Conservation (phyloP, 2,888 invertebrate species). For the Dasypolia templi region DNA sequence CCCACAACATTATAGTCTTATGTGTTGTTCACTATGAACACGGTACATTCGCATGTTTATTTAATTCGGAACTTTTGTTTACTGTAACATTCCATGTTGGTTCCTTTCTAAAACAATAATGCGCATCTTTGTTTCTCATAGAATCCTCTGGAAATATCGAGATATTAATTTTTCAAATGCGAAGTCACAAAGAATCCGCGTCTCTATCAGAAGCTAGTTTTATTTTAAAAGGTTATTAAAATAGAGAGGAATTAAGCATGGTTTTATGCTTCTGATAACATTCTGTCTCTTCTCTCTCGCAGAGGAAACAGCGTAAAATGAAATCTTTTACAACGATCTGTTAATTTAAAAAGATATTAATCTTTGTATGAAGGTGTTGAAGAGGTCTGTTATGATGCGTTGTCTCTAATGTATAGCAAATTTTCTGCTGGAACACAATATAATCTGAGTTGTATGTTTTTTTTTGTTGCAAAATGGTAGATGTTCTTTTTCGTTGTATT, state of each 20-base stretch:
- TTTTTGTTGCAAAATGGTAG: not conserved
- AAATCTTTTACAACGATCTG: constrained; percentile 58
- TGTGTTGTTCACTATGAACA: too few species aligned
- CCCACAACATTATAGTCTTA: not conserved
- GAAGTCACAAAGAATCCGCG: not conserved
- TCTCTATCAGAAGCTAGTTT: constrained; percentile 15
- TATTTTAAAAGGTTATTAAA: constrained; percentile 39
- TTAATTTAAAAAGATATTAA: constrained; percentile 59
- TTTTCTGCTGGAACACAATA: constrained; percentile 2
- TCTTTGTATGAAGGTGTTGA: constrained; percentile 37
- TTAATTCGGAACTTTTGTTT: too few species aligned
- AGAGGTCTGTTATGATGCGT: constrained; percentile 29
- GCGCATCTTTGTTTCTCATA: not conserved
- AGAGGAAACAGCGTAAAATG: constrained; percentile 50
- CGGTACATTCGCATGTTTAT: not conserved
- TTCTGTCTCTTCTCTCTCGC: constrained; percentile 29
- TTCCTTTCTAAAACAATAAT: not conserved
- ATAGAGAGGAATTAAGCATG: constrained; percentile 40
- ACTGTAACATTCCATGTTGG: too few species aligned
- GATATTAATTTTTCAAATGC: not conserved
- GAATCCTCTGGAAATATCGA: not conserved
- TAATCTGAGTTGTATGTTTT: not conserved
- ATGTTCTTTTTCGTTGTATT: not conserved
- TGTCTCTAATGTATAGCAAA: constrained; percentile 12
- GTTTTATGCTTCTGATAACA: constrained; percentile 35